phyloP scores from a whole-genome alignment of 2,797 vertebrate species.

The Sebastiscus tertius region DNA sequence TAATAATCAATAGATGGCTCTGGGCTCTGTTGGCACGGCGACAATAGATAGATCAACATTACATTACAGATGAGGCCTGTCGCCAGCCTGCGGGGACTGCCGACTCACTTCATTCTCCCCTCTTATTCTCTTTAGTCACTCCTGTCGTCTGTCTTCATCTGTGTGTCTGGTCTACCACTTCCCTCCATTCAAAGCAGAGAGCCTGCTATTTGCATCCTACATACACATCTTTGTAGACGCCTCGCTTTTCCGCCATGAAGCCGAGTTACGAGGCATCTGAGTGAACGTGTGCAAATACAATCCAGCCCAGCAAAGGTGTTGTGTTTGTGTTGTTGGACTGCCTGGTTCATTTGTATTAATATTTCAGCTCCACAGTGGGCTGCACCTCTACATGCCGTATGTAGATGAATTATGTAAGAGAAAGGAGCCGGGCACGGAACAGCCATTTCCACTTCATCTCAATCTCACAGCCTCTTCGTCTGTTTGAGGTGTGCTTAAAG shows the following conservation, averaged over 20 bases:
- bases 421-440: slow-evolving; percentile 28
- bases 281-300: slow-evolving; percentile 25
- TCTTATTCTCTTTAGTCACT: slow-evolving; percentile 28
- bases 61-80: slow-evolving; percentile 71
- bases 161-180: neutral
- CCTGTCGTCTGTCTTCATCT: slow-evolving; percentile 25
- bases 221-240: neutral
- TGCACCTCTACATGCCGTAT: slow-evolving; percentile 46
- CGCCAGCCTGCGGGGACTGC: slow-evolving; percentile 57
- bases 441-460: slow-evolving; percentile 67
- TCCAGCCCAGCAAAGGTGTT: slow-evolving; percentile 16
- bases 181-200: slow-evolving; percentile 31
- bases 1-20: slow-evolving; percentile 65
- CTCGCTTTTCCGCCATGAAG: neutral
- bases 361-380: slow-evolving; percentile 69
- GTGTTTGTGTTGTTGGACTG: slow-evolving; percentile 54
- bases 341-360: slow-evolving; percentile 71
- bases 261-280: neutral
- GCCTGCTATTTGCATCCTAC: slow-evolving; percentile 38
- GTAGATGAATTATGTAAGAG: slow-evolving; percentile 73
- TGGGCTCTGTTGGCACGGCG: slow-evolving; percentile 55
- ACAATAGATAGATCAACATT: slow-evolving; percentile 73
- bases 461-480: slow-evolving; percentile 50
- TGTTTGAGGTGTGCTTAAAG: slow-evolving; percentile 44
- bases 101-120: slow-evolving; percentile 34